These are phyloP conservation scores for Aurelia coerulea DNA, from an alignment of 30 jellyfish, hydroid and myxozoan genomes.

Conservation along the genomic window DNA sequence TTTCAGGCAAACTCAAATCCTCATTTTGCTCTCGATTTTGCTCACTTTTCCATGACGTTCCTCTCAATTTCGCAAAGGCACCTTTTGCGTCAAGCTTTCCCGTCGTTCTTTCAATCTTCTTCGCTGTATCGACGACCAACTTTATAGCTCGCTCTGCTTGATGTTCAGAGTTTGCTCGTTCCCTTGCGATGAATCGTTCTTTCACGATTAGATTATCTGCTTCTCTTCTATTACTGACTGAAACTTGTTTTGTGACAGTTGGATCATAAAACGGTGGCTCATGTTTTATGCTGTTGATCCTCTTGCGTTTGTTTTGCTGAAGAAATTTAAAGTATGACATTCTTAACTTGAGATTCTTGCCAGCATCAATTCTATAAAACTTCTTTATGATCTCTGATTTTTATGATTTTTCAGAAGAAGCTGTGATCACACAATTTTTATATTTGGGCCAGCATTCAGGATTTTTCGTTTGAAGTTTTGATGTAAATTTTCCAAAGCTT, in stretches of 20 bases:
- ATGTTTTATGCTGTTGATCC: conserved; percentile 23
- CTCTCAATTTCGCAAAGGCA: too few relatives aligned
- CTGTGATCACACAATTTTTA: too few relatives aligned
- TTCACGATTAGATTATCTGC: conserved; percentile 10
- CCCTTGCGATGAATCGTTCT: not conserved
- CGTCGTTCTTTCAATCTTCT: not conserved
- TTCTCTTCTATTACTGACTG: conserved; percentile 14
- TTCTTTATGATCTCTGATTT: too few relatives aligned
- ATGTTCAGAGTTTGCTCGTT: not conserved
- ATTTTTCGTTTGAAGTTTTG: too few relatives aligned
- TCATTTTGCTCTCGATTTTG: too few relatives aligned
- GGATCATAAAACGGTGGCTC: conserved; percentile 19
- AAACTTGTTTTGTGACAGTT: not conserved
- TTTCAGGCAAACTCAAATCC: not conserved
- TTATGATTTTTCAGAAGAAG: too few relatives aligned
- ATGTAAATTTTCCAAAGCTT: too few relatives aligned
- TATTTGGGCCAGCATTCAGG: too few relatives aligned
- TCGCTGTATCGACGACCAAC: not conserved
- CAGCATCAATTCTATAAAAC: not conserved
- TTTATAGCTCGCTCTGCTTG: not conserved
- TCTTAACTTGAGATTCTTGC: not conserved
- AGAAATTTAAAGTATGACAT: conserved; percentile 12
- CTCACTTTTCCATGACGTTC: too few relatives aligned
- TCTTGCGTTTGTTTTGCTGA: conserved; percentile 9
- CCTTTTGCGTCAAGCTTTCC: not conserved